These are phyloP conservation scores for Apis mellifera DNA, from an alignment of 1,140 invertebrate species.

Conservation along the genomic window Amel_HAv3.1 CM009942.2:5505001-5505500, in stretches of 20 bases:
- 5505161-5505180: too few species aligned
- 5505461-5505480: slow-evolving; percentile 49
- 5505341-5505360: slow-evolving; percentile 61
- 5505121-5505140: too few species aligned
- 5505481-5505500: slow-evolving; percentile 49
- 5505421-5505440: slow-evolving; percentile 38
- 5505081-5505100: not conserved
- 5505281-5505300: too few species aligned
- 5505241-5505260: too few species aligned
- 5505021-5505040: slow-evolving; percentile 2
- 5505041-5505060: not conserved
- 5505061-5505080: not conserved
- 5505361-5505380: slow-evolving; percentile 63
- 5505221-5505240: too few species aligned
- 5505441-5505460: not conserved
- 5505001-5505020: not conserved
- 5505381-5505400: slow-evolving; percentile 66
- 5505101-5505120: too few species aligned
- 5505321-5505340: not conserved
- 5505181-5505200: too few species aligned
- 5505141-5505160: too few species aligned
- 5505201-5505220: too few species aligned
- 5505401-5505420: slow-evolving; percentile 63
- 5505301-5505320: too few species aligned
- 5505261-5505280: too few species aligned